Base-by-base conservation (phyloP, 1,140 invertebrate genomes). In the Apis laboriosa region DNA sequence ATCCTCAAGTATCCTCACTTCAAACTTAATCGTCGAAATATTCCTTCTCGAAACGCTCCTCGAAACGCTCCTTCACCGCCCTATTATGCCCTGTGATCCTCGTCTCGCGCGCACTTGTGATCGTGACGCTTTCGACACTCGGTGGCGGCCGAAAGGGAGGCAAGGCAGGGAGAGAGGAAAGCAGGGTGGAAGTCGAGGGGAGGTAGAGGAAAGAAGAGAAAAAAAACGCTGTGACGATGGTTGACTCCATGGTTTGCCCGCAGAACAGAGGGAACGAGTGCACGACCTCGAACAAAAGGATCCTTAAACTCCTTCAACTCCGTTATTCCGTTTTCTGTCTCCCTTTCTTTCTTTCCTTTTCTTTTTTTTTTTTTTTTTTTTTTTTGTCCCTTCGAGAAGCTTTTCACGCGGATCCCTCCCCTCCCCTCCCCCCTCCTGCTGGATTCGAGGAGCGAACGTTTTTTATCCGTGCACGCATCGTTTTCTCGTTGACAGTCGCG, bases 281-380 rank as follows among this genome's bases (percentile, higher is more conserved):
- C 70, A 9, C 24, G 34, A 58, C 75, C 77, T 70, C 63, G 80
- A 83, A 86, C 81, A 83, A 77, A 80, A 84, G 66, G 56, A 78
- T 53, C 80, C 60, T 64, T 56, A 43, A 34, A 34, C 34, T 34
- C 34, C 34, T 34, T 34, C 34, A 34, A 43, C 34, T 55, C 82
- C 53, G 63, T 68, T n/a, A n/a, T 28, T n/a, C 49, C 49, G 9
- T 71, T 15, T 34, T 55, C 53, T 4, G 53, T 34, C 51, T 24
- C 19, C 13, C 72, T 5, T 21, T 0, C 63, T 73, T 34, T 34
- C 34, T 3, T 34, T 34, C 74, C 83, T 58, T 60, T 24, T 15
- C 49, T 49, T n/a, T 17, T 24, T 24, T 24, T 24, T 24, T 24
- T 24, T 24, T 24, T 8, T 2, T n/a, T 56, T 43, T 13, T 12